Percentiles rank a stretch among this genome's conserved stretches.
Conservation (phyloP, 2,113 vertebrate species). For the Anas platyrhynchos region DNA sequence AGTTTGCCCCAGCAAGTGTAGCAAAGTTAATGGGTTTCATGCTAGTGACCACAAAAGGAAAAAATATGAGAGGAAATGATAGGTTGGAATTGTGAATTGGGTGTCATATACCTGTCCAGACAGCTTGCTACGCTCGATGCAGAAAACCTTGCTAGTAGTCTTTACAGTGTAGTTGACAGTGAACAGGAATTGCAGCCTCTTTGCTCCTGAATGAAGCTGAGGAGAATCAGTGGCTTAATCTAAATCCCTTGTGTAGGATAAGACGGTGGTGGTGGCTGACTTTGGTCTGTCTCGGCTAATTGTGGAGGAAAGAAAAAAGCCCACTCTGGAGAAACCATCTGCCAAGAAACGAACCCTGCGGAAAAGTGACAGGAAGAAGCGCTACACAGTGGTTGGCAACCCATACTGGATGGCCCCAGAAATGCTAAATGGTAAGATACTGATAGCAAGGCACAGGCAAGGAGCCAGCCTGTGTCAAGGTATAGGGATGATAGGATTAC, state of each 20-base stretch:
- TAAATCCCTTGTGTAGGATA: constrained; percentile 81
- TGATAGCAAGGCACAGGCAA: not conserved
- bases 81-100: not conserved
- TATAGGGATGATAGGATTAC: not conserved
- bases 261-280: constrained; percentile 95
- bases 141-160: not conserved
- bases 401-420: constrained; percentile 99
- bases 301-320: constrained; percentile 90
- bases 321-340: constrained; percentile 83
- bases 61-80: not conserved
- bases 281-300: constrained; percentile 93
- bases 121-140: not conserved
- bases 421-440: constrained; percentile 92
- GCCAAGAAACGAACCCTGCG: constrained; percentile 89
- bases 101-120: not conserved
- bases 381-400: constrained; percentile 97
- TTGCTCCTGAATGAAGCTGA: not conserved
- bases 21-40: not conserved
- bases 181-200: not conserved
- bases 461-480: not conserved
- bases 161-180: not conserved
- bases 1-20: not conserved
- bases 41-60: not conserved
- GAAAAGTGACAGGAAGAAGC: constrained; percentile 91
- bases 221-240: not conserved